phyloP scores from a whole-genome alignment of 2,113 vertebrate species.

The Coryphaenoides rupestris region DNA sequence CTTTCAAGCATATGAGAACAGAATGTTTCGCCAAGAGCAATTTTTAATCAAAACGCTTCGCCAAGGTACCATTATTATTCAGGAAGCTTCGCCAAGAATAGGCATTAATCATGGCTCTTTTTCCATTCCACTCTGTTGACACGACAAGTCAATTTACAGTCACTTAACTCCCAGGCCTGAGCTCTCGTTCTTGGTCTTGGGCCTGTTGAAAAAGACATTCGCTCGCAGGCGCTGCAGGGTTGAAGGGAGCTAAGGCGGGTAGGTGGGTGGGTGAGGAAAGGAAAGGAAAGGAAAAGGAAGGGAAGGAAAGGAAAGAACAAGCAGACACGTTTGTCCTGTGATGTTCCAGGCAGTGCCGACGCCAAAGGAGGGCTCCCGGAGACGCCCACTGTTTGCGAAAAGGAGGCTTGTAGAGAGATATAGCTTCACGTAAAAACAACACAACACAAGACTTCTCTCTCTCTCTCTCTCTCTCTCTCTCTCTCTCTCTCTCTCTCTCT shows the following conservation, averaged over 20 bases:
- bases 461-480: no score
- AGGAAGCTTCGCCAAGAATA: background rate
- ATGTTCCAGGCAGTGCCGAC: conserved; percentile 56
- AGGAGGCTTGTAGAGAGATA: conserved; percentile 55
- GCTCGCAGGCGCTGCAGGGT: background rate
- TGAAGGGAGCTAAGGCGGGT: no score
- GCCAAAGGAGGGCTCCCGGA: conserved; percentile 62
- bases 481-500: no score
- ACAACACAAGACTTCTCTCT: no score
- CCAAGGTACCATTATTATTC: background rate
- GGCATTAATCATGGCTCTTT: background rate
- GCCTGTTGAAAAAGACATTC: background rate
- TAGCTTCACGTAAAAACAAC: conserved; percentile 11
- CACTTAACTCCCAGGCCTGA: conserved; percentile 35
- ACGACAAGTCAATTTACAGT: conserved; percentile 51
- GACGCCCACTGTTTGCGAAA: conserved; percentile 70
- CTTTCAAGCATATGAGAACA: conserved; percentile 13
- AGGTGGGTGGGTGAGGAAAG: no score
- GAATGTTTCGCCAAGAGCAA: conserved; percentile 11
- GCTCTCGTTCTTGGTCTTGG: no score
- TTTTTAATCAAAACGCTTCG: conserved; percentile 23
- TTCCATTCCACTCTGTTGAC: conserved; percentile 37
- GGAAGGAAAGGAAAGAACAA: no score
- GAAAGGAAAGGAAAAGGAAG: background rate
- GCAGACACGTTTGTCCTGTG: conserved; percentile 35